Base-by-base conservation (phyloP, 53 echinoderm and acorn worm genomes). In the Zoroaster sp. region DNA sequence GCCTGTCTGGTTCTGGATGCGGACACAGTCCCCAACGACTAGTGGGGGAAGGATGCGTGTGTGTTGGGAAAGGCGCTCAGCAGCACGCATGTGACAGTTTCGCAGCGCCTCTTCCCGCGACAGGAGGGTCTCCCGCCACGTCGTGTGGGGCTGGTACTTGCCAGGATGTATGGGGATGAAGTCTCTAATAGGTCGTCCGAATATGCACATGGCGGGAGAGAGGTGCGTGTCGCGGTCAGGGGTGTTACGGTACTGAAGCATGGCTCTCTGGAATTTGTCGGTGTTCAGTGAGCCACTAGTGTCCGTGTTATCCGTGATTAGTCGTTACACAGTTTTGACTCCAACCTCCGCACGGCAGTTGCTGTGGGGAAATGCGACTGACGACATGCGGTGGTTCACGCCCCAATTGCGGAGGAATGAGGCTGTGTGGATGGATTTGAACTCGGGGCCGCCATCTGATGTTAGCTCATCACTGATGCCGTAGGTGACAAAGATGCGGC, bases 91-190 rank as follows among this genome's bases (percentile, higher is more conserved):
- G n/a, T n/a, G n/a, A n/a, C n/a, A n/a, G n/a, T n/a, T n/a, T n/a
- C n/a, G n/a, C n/a, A n/a, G n/a, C n/a, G n/a, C n/a, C n/a, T n/a
- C n/a, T n/a, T n/a, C n/a, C n/a, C n/a, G n/a, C n/a, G n/a, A n/a
- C n/a, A n/a, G n/a, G n/a, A n/a, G n/a, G n/a, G n/a, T n/a, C n/a
- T n/a, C n/a, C n/a, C n/a, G n/a, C n/a, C n/a, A n/a, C n/a, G n/a
- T n/a, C n/a, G n/a, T n/a, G n/a, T n/a, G n/a, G n/a, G n/a, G n/a
- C n/a, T n/a, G n/a, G n/a, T n/a, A n/a, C n/a, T n/a, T n/a, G n/a
- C n/a, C n/a, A n/a, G n/a, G n/a, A n/a, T n/a, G n/a, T n/a, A n/a
- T 90, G 31, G 89, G 85, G 41, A 89, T 92, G 72, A 89, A 85
- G 49, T 92, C 89, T 23, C 83, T 33, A 4, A 90, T 93, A 1